Evolutionary conservation across 1,140 invertebrate genomes (phyloP).

Genomic region (Brachionus calyciflorus): DNA sequence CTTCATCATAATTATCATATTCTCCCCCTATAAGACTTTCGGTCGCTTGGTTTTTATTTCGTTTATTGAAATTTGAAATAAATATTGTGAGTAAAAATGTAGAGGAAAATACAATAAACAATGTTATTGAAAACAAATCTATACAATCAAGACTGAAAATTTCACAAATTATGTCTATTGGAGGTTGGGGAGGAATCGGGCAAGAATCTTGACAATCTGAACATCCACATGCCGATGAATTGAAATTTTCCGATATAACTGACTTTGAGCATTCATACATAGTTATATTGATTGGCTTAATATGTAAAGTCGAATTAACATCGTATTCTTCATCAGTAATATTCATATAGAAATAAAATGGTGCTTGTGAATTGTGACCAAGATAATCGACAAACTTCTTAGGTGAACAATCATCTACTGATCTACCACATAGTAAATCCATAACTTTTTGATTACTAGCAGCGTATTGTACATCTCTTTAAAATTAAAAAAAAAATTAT

Average conservation of each 20-base stretch:
- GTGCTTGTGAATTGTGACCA: slow-evolving; percentile 37
- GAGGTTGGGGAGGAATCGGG: slow-evolving; percentile 3
- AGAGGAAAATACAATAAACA: slow-evolving; percentile 13
- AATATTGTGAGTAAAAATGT: slow-evolving; percentile 17
- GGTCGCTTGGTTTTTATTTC: too few species aligned
- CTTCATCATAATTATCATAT: too few species aligned
- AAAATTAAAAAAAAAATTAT: background rate
- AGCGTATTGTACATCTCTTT: slow-evolving; percentile 46
- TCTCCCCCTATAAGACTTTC: too few species aligned
- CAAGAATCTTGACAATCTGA: slow-evolving; percentile 44
- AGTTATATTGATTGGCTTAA: slow-evolving; percentile 11
- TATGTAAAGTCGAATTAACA: slow-evolving; percentile 21
- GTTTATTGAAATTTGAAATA: too few species aligned
- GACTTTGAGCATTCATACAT: slow-evolving; percentile 9
- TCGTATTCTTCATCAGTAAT: slow-evolving; percentile 7
- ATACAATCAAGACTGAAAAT: background rate
- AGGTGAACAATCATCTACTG: slow-evolving; percentile 2
- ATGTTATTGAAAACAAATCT: background rate
- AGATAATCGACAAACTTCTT: slow-evolving; percentile 23
- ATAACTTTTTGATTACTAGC: slow-evolving; percentile 41
- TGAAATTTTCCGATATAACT: background rate
- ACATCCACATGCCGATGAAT: slow-evolving; percentile 30
- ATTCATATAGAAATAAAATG: slow-evolving; percentile 34
- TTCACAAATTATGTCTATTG: background rate
- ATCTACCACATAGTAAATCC: slow-evolving; percentile 45